Base-by-base conservation (phyloP, 2,888 invertebrate genomes). In the Agrotis ipsilon region DNA sequence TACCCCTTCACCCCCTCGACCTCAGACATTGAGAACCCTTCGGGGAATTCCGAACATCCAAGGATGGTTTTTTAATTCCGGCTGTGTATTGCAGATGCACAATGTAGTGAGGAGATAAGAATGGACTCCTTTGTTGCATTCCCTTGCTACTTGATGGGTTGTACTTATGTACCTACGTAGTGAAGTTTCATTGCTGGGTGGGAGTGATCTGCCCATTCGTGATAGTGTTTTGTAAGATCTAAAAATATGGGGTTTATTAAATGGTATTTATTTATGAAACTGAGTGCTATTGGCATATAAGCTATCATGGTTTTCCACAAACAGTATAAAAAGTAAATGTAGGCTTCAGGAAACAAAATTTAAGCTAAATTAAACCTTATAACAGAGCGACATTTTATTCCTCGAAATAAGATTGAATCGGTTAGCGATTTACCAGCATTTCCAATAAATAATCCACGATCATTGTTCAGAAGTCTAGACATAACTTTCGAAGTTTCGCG, bases 41-140 rank as follows among this genome's bases (percentile, higher is more conserved):
- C 83, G 84, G 92, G 90, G 92, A 91, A 91, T 91, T 86, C 88
- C 72, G 74, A 85, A 85, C 83, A 88, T 91, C 87, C 87, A 86
- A 85, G 89, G 87, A 89, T 88, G 87, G 88, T 90, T 92, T 93
- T 92, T 93, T 91, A 94, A 94, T 93, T 89, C 89, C 87, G 81
- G 85, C 80, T 84, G 81, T 85, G 80, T 85, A 90, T 86, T 90
- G 91, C 89, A 89, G 89, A 90, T 91, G 88, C 88, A 92, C 92
- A 91, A 89, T 90, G 85, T 89, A 88, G 78, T 81, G 86, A 87
- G 83, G 67, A 81, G 90, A 90, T 90, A 91, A 91, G 89, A 91
- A 92, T 88, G 88, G 81, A 85, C 81, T 85, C 85, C 79, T 86
- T 87, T 88, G 86, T 85, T 85, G 85, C 79, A 81, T 81, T 85